A percentile compares a stretch with the other conserved stretches of the same genome.
phyloP scores from a whole-genome alignment of 2,797 vertebrate species.

The Streptopelia turtur region DNA sequence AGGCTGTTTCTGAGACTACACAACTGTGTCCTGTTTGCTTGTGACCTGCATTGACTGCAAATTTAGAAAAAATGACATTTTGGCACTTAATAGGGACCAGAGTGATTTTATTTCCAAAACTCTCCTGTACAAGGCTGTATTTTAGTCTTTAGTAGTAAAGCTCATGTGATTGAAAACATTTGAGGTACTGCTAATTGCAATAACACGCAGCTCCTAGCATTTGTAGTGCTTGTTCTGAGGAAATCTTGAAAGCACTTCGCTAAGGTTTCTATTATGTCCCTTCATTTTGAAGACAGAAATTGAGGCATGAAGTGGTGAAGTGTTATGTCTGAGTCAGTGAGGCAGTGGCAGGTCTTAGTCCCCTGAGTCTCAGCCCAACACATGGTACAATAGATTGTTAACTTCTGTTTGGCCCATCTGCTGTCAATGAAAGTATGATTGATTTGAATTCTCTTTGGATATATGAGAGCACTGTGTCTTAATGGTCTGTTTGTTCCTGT shows the following conservation, averaged over 20 bases:
- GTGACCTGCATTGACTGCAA: background rate
- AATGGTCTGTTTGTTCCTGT: background rate
- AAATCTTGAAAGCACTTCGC: background rate
- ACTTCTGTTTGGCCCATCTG: background rate
- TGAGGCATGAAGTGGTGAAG: background rate
- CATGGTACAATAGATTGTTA: background rate
- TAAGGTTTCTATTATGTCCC: background rate
- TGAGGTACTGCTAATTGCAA: background rate
- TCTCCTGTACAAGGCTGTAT: background rate
- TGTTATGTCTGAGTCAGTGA: background rate
- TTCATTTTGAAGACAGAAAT: background rate
- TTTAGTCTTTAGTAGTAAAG: background rate
- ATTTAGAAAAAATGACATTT: background rate
- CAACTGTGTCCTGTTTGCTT: background rate
- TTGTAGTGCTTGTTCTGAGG: background rate
- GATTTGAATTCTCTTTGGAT: background rate
- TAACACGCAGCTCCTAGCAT: background rate
- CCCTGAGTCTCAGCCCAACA: background rate
- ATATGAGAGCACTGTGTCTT: fast-evolving
- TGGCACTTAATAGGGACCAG: background rate
- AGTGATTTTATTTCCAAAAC: background rate
- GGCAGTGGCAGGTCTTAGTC: background rate
- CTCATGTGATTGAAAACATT: background rate
- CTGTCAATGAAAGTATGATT: background rate
- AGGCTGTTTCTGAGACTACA: background rate